phyloP scores from a whole-genome alignment of 2,797 vertebrate genomes.

The Sternotherus odoratus region DNA sequence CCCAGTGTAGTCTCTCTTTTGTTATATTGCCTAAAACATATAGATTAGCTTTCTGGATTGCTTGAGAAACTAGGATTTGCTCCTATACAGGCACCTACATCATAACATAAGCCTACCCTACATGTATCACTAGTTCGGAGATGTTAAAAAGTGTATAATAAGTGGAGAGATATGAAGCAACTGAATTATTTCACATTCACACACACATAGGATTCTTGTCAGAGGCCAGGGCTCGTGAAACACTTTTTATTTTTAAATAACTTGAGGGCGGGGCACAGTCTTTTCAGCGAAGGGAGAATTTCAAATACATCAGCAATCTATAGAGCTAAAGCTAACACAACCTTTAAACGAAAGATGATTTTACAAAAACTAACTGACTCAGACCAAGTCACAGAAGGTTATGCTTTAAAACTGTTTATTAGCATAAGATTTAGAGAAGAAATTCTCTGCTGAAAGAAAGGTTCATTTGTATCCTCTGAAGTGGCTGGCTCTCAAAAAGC shows the following conservation, averaged over 20 bases:
- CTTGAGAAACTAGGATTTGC: background rate
- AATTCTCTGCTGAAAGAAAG: background rate
- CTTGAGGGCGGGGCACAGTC: background rate
- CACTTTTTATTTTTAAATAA: background rate
- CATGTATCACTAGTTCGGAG: background rate
- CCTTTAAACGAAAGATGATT: constrained; percentile 26
- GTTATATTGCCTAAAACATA: background rate
- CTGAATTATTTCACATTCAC: background rate
- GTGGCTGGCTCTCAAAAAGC: background rate
- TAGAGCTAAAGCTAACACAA: constrained; percentile 40
- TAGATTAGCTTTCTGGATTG: background rate
- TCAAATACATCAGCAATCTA: background rate
- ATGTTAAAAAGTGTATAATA: background rate
- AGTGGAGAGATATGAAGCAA: background rate
- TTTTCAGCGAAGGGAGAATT: background rate
- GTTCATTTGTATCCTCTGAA: background rate
- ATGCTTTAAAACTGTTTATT: background rate
- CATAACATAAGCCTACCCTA: background rate
- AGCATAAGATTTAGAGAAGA: background rate
- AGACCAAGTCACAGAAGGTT: constrained; percentile 21
- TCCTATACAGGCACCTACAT: background rate
- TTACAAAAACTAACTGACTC: background rate
- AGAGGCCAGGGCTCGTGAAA: constrained; percentile 6
- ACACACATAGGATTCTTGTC: constrained; percentile 1
- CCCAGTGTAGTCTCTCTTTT: background rate